Evolutionary conservation across 2,888 invertebrate species (phyloP), one percentile per base, ranked within the genome.

Genomic region (Temnothorax ravouxi): DNA sequence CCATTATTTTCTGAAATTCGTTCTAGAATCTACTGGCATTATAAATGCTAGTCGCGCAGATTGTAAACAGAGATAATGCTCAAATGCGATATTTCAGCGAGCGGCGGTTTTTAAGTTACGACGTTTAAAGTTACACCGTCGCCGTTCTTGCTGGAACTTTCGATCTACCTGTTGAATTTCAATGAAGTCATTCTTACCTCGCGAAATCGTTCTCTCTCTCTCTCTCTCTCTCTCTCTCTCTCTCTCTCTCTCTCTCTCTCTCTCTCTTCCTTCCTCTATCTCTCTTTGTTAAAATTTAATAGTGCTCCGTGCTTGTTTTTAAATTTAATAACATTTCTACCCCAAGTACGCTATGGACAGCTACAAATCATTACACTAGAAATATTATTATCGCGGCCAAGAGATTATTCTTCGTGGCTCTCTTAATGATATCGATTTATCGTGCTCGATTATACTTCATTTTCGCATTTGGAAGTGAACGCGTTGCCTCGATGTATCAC

Each of bases 111-210:
- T 87, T 81, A 79, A 88, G 84, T 80, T 80, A 80, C 79, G 47
- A 80, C 79, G 71, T 88, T 83, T 79, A 66, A 80, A 87, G 83
- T 81, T 84, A 77, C 75, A 71, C 21, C 44, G 38, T 41, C 54
- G 25, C 59, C 38, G 76, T 54, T 74, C 66, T 72, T 52, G 56
- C 79, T 38, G 59, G 71, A 88, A 88, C 84, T 88, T 88, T 86
- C 86, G 85, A 89, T 86, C 88, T 88, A 89, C 89, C 87, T 87
- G 89, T 89, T 88, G 88, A 90, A 90, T 87, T 88, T 87, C 88
- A 88, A 89, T 84, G 86, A 88, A 80, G 74, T 82, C 71, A 74
- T 85, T 85, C 85, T 89, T 86, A 87, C 86, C 86, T 76, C 61
- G 64, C 47, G 44, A 62, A 50, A 76, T 82, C 69, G 72, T 44